Evolutionary conservation across 2,888 invertebrate species (phyloP).

Genomic region (Rotaria macrura): DNA sequence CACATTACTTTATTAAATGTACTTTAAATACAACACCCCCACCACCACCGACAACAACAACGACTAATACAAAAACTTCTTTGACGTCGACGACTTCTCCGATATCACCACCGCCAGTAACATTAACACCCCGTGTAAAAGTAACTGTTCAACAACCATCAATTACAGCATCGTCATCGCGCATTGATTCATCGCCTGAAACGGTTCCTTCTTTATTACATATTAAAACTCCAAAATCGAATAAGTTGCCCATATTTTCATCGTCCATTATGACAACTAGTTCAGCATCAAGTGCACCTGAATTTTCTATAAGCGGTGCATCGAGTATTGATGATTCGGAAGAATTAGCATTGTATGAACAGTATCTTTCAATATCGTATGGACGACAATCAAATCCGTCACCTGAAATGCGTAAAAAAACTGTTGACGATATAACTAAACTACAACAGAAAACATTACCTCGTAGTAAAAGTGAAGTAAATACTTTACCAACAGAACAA

Average conservation of each 20-base stretch:
- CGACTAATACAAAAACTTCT: neutral
- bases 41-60: neutral
- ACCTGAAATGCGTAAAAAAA: neutral
- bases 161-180: neutral
- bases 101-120: neutral
- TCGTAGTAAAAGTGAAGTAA: constrained; percentile 4
- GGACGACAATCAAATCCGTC: neutral
- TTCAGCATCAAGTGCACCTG: neutral
- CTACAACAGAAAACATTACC: neutral
- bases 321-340: neutral
- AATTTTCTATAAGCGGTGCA: neutral
- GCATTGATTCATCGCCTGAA: neutral
- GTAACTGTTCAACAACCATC: neutral
- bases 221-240: neutral
- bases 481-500: neutral
- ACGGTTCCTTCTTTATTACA: neutral
- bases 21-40: neutral
- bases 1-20: constrained; percentile 9
- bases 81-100: neutral
- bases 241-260: neutral
- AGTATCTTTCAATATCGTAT: neutral
- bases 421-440: neutral
- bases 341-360: neutral
- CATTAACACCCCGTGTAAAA: neutral
- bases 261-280: neutral